These are phyloP conservation scores for Embiotoca jacksoni DNA, from an alignment of 2,113 vertebrate species.

Conservation along the genomic window DNA sequence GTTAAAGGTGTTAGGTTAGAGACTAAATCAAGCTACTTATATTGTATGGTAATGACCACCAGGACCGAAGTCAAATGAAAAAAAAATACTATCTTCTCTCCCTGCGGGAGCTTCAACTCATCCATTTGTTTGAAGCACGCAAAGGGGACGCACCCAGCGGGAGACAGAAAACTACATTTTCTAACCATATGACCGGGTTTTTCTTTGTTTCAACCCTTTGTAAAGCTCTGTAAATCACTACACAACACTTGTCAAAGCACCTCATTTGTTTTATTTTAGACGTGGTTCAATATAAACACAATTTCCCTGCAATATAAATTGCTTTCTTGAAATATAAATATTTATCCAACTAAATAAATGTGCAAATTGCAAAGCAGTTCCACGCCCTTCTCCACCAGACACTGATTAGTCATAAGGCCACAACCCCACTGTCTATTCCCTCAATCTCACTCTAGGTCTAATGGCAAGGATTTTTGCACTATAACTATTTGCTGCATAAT, in stretches of 20 bases:
- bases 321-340: constrained; percentile 10
- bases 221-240: constrained; percentile 38
- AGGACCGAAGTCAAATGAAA: constrained; percentile 7
- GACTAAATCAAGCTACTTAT: constrained; percentile 50
- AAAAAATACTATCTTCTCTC: constrained; percentile 11
- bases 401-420: constrained; percentile 53
- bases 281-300: constrained; percentile 39
- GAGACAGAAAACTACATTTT: constrained; percentile 19
- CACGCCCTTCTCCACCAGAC: constrained; percentile 35
- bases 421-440: constrained; percentile 29
- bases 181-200: neutral
- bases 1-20: constrained; percentile 48
- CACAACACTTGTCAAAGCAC: constrained; percentile 28
- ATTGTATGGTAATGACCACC: constrained; percentile 14
- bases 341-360: constrained; percentile 46
- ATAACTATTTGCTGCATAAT: constrained; percentile 65
- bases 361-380: constrained; percentile 3
- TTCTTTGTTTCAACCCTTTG: constrained; percentile 16
- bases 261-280: constrained; percentile 16
- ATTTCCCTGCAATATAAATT: constrained; percentile 37
- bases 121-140: constrained; percentile 38
- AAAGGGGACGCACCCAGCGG: constrained; percentile 12
- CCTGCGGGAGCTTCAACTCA: constrained; percentile 3
- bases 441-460: constrained; percentile 34
- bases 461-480: constrained; percentile 61